Conservation (phyloP, 2,797 vertebrate genomes). For the Paratrypauchen microcephalus region DNA sequence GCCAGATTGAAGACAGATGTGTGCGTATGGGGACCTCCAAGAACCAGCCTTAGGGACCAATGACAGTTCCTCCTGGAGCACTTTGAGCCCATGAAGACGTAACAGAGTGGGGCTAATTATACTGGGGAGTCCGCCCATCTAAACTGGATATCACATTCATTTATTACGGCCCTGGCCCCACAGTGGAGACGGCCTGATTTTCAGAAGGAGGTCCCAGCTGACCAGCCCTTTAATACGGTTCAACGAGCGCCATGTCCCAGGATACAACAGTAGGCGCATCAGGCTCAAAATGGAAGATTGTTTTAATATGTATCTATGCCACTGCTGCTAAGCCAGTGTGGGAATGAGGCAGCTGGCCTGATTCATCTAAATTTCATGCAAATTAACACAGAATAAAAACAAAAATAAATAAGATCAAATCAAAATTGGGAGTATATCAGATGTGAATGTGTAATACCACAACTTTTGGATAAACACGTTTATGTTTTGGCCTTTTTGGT, state of each 20-base stretch:
- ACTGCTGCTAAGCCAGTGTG: not conserved
- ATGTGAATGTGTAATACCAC: too few relatives aligned
- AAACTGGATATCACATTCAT: slow-evolving; percentile 32
- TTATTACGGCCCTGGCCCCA: slow-evolving; percentile 27
- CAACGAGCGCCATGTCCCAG: slow-evolving; percentile 35
- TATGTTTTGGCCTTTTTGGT: too few relatives aligned
- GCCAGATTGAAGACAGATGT: slow-evolving; percentile 9
- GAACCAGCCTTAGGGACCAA: slow-evolving; percentile 36
- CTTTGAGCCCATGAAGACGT: slow-evolving; percentile 50
- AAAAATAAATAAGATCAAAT: not conserved
- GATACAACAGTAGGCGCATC: slow-evolving; percentile 16
- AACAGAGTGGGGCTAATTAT: slow-evolving; percentile 44
- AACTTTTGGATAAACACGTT: too few relatives aligned
- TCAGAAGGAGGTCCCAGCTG: slow-evolving; percentile 21
- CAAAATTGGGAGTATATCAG: not conserved
- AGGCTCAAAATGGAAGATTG: slow-evolving; percentile 3
- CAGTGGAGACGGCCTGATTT: slow-evolving; percentile 29
- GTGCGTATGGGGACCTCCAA: slow-evolving; percentile 14
- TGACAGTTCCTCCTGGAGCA: slow-evolving; percentile 40
- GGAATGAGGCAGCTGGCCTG: not conserved
- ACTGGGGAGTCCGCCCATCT: slow-evolving; percentile 22
- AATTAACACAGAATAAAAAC: not conserved
- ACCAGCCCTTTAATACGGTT: slow-evolving; percentile 42
- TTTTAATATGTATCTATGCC: slow-evolving; percentile 9
- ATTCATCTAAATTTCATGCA: slow-evolving; percentile 3